Evolutionary conservation across 2,888 invertebrate genomes (phyloP), one percentile per base, ranked within the genome.

Genomic region (Coleophora flavipennella): DNA sequence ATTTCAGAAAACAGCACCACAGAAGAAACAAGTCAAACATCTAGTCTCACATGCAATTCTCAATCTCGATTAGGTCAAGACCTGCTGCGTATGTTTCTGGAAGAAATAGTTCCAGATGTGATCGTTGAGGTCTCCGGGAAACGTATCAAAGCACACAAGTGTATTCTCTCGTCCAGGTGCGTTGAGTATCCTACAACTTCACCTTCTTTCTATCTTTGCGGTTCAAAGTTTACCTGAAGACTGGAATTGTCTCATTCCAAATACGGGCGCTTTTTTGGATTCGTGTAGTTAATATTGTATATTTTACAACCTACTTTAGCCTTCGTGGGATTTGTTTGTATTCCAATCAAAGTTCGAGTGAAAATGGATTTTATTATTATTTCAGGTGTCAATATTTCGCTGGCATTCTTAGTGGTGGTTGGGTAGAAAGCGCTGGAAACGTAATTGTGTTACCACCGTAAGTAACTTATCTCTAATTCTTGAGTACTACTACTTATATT

Each of bases 311-410:
- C n/a, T n/a, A n/a, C n/a, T n/a, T n/a, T n/a, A n/a, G n/a, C n/a
- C n/a, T n/a, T n/a, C n/a, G n/a, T n/a, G n/a, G n/a, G n/a, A n/a
- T n/a, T n/a, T n/a, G n/a, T n/a, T 8, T 25, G 20, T 20, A 1
- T 35, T 27, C 26, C 20, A 13, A 29, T 29, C 29, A 9, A 29
- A 9, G 29, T 33, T 33, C 14, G 13, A 37, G 14, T 33, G 26
- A 27, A 10, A n/a, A 39, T 45, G 25, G 36, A 11, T 34, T 36
- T 38, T 45, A 41, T 31, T 64, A 13, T 14, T 38, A 8, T 64
- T 62, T 35, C 59, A 84, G 97, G 39, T 97, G 96, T 65, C 94
- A 94, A 65, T 97, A 96, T 71, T 97, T 97, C 74, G 95, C 95
- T 8, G 95, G 94, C 12, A 91, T 96, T 75, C 74, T 97, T 25